Conservation (phyloP, 2,797 vertebrate genomes). For the Gymnothorax reevesii region DNA sequence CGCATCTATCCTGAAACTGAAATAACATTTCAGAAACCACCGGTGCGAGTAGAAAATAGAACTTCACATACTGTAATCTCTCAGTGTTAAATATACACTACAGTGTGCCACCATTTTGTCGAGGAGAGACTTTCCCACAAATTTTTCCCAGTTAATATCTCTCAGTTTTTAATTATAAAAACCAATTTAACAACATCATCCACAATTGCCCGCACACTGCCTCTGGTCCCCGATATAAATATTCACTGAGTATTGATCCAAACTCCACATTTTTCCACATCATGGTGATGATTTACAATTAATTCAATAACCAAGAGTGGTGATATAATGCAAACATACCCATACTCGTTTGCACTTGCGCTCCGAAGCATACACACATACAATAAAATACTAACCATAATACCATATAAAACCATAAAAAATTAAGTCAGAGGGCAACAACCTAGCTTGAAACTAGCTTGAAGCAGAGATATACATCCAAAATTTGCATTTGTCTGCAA, state of each 20-base stretch:
- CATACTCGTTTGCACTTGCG: constrained; percentile 48
- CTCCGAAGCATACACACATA: constrained; percentile 55
- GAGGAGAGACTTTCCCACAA: not conserved
- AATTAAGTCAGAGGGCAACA: constrained; percentile 38
- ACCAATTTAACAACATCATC: constrained; percentile 47
- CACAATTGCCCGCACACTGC: constrained; percentile 43
- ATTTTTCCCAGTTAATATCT: not conserved
- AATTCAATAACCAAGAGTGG: constrained; percentile 52
- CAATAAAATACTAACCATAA: constrained; percentile 52
- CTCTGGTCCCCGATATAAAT: constrained; percentile 48
- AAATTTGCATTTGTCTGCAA: constrained; percentile 62
- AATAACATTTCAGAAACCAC: constrained; percentile 44
- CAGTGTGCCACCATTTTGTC: not conserved
- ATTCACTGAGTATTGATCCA: constrained; percentile 35
- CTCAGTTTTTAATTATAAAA: not conserved
- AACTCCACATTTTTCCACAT: constrained; percentile 30
- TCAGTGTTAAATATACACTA: constrained; percentile 37
- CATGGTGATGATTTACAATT: constrained; percentile 30
- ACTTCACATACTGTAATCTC: constrained; percentile 28
- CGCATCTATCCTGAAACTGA: constrained; percentile 16
- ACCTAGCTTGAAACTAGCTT: constrained; percentile 41
- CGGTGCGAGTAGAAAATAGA: constrained; percentile 21
- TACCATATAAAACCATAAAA: constrained; percentile 40
- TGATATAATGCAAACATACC: constrained; percentile 52
- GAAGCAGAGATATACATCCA: constrained; percentile 52